phyloP scores from a whole-genome alignment of 2,113 vertebrate genomes.

The Anarhynchus alexandrinus region DNA sequence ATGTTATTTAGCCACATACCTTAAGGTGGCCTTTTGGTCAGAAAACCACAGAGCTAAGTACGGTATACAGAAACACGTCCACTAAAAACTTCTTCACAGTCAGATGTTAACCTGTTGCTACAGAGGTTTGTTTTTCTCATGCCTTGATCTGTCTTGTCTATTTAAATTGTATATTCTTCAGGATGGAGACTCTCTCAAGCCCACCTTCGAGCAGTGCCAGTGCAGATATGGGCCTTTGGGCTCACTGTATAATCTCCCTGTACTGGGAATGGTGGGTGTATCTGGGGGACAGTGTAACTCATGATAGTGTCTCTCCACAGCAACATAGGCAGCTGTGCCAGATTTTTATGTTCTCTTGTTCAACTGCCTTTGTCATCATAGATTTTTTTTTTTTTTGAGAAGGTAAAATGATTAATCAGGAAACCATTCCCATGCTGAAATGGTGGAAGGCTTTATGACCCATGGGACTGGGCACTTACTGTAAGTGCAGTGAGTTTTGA shows the following conservation, averaged over 20 bases:
- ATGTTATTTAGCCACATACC: not conserved
- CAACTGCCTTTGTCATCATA: not conserved
- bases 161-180: not conserved
- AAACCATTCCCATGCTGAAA: not conserved
- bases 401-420: not conserved
- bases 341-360: not conserved
- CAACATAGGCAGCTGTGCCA: not conserved
- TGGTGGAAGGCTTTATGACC: not conserved
- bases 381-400: not conserved
- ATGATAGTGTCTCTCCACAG: not conserved
- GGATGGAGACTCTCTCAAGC: not conserved
- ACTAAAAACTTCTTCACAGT: not conserved
- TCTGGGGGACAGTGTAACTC: accelerated
- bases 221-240: not conserved
- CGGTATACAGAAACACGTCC: not conserved
- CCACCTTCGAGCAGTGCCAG: not conserved
- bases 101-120: not conserved
- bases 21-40: not conserved
- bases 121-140: not conserved
- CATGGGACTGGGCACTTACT: not conserved
- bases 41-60: not conserved
- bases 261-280: accelerated
- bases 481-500: not conserved
- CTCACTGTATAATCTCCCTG: not conserved
- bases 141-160: not conserved